phyloP scores from a whole-genome alignment of 2,888 invertebrate genomes.

The Palloptera scutellata region DNA sequence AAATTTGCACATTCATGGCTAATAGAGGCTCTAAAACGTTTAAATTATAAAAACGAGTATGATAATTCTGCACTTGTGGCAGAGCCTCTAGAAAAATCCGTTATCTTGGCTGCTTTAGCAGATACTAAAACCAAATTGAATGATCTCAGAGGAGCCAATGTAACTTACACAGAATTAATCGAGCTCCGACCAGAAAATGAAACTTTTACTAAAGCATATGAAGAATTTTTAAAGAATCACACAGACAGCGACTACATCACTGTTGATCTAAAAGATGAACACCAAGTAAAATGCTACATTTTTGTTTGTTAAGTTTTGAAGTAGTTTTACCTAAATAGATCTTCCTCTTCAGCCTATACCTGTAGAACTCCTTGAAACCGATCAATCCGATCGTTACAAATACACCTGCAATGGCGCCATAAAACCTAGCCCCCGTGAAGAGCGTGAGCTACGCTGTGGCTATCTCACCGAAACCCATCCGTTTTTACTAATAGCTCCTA shows the following conservation, averaged over 20 bases:
- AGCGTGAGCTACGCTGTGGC: slow-evolving; percentile 57
- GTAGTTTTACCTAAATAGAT: neutral
- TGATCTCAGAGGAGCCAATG: slow-evolving; percentile 43
- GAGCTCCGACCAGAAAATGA: slow-evolving; percentile 58
- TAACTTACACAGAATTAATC: slow-evolving; percentile 41
- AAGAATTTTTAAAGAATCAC: slow-evolving; percentile 9
- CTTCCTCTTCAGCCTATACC: slow-evolving; percentile 45
- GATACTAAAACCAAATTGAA: slow-evolving; percentile 44
- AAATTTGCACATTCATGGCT: slow-evolving; percentile 89
- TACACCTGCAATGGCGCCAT: slow-evolving; percentile 66
- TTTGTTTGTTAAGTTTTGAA: no score
- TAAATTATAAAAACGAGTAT: slow-evolving; percentile 20
- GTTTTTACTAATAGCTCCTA: slow-evolving; percentile 63
- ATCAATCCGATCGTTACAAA: slow-evolving; percentile 38
- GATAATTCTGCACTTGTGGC: neutral
- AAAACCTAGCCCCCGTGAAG: slow-evolving; percentile 61
- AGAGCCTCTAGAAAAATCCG: slow-evolving; percentile 27
- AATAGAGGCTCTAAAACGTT: slow-evolving; percentile 67
- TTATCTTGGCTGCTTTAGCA: slow-evolving; percentile 43
- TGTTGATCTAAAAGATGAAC: slow-evolving; percentile 42
- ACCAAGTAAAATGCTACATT: slow-evolving; percentile 42
- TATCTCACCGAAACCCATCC: slow-evolving; percentile 59
- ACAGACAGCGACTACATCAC: neutral
- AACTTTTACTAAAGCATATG: slow-evolving; percentile 55
- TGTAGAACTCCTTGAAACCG: slow-evolving; percentile 27